Evolutionary conservation across 1,140 invertebrate species (phyloP), one percentile per base, ranked within the genome.

Genomic region (Heliconius melpomene): DNA sequence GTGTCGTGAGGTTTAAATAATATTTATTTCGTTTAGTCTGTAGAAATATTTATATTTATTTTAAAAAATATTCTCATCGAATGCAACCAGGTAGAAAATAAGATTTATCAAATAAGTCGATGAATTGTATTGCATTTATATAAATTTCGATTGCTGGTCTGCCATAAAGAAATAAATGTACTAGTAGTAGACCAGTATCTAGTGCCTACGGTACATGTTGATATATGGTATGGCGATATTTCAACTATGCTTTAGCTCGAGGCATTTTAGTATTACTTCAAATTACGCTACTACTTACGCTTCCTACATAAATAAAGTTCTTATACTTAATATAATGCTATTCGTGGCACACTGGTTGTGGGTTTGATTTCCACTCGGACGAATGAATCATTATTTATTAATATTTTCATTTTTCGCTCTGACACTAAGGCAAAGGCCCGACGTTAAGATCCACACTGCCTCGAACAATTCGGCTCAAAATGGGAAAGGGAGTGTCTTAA

Each of bases 161-260:
- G 40, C 40, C 9, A 2, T 60, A 66, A 74, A 77, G 54, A 83
- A 81, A 81, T 83, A 72, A 38, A 83, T 81, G 74, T 77, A 72
- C 76, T 60, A 71, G 66, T 74, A 36, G 32, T 36, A 36, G 32
- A 36, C 32, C 6, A 32, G 32, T 7, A 32, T 5, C 32, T 32
- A 83, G 50, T 36, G 83, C 81, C 72, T 66, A 76, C 76, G 81
- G 85, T 81, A 52, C 54, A 75, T 72, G 70, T 81, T 83, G 80
- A 84, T 86, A 72, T 83, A 83, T 83, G 72, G 80, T 79, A 84
- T 83, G 66, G 77, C 77, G 85, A 83, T 84, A 84, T 84, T 84
- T 82, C 78, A 84, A 80, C 71, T 83, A 77, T 85, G 77, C 83
- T 75, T 66, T 77, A 72, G 77, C 85, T 78, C 29, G 38, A 79